phyloP scores from a whole-genome alignment of 2,113 vertebrate species.

The cat (Felis catus) region F.catus_Fca126_mat1.0 CM031414.1:24177001-24177500 shows the following conservation, averaged over 20 bases:
- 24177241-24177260: slow-evolving; percentile 87
- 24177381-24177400: not conserved
- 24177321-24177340: slow-evolving; percentile 83
- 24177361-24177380: not conserved
- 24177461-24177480: slow-evolving; percentile 94
- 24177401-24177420: slow-evolving; percentile 78
- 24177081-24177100: slow-evolving; percentile 86
- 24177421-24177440: slow-evolving; percentile 89
- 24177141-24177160: slow-evolving; percentile 99
- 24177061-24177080: slow-evolving; percentile 26
- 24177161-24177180: slow-evolving; percentile 83
- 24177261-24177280: slow-evolving; percentile 95
- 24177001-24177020: not conserved
- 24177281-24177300: slow-evolving; percentile 94
- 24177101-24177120: slow-evolving; percentile 99
- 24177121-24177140: slow-evolving; percentile 98
- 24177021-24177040: not conserved
- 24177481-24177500: slow-evolving; percentile 94
- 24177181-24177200: slow-evolving; percentile 26
- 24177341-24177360: slow-evolving; percentile 17
- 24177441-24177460: slow-evolving; percentile 92
- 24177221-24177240: fast-evolving
- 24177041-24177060: not conserved
- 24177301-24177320: slow-evolving; percentile 90
- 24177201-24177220: not conserved